Base-by-base conservation (phyloP, 92 coral and sea anemone species). In the Phenganax subtilis region DNA sequence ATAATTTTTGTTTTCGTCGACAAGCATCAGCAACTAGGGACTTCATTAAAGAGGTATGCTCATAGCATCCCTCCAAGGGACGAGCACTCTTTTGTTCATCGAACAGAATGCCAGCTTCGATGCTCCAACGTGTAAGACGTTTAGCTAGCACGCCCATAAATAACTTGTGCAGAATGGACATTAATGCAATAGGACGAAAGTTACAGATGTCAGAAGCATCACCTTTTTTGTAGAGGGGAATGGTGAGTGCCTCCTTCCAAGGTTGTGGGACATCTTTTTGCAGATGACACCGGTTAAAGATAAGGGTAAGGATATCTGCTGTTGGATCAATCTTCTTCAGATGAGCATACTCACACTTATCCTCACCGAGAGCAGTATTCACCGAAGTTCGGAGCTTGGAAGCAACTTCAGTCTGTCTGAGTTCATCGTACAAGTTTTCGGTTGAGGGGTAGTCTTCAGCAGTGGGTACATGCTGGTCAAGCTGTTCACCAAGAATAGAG, bases 121-220 rank as follows among this genome's bases (percentile, higher is more conserved):
- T 69, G 20, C 78, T 64, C 85, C 85, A 81, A 15, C 44, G n/a
- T 11, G 77, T 54, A 31, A 81, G 29, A n/a, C 85, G 65, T 55
- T 81, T 81, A 7, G 61, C 85, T 53, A 81, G 28, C 25, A 81
- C 68, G 51, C 85, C 76, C 85, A 81, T 81, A 8, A 81, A 54
- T 55, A 69, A 77, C 25, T 81, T 81, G 51, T 81, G 69, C 25
- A 69, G 27, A 60, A 69, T 69, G 10, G 77, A 69, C 85, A 81
- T 81, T 27, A 81, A 77, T 11, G 85, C 85, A 74, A 81, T 81
- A n/a, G 85, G 85, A 6, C 85, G 78, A 56, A 81, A 81, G 53
- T 81, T 81, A 47, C 64, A 29, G 7, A 68, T 54, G 16, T 81
- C 85, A 20, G 25, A 77, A 2, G 68, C 28, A 68, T 47, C 75